Evolutionary conservation across 30 jellyfish, hydroid and myxozoan species (phyloP).

Genomic region (Pseudorhiza aurosa): DNA sequence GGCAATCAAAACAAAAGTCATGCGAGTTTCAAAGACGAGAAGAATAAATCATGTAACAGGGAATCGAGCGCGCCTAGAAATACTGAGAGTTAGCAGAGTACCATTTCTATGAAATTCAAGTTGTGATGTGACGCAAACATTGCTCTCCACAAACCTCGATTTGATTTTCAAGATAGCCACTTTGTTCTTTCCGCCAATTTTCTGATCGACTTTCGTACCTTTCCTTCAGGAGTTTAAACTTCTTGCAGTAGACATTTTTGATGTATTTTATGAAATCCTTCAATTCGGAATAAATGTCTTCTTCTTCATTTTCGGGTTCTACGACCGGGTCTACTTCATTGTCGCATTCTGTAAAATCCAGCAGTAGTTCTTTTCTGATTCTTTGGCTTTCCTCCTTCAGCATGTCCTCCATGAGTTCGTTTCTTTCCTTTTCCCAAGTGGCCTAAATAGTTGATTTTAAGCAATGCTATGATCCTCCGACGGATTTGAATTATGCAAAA

Average conservation of each 20-base stretch:
- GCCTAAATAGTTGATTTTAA: too few relatives aligned
- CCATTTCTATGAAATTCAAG: too few relatives aligned
- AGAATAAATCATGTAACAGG: too few relatives aligned
- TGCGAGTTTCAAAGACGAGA: too few relatives aligned
- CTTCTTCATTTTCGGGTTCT: not conserved
- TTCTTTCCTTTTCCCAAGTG: conserved; percentile 37
- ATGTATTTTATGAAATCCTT: conserved; percentile 26
- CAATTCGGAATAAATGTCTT: conserved; percentile 30
- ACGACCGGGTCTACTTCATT: not conserved
- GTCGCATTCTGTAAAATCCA: conserved; percentile 22
- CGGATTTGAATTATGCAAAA: too few relatives aligned
- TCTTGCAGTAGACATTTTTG: conserved; percentile 33
- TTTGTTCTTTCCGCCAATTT: conserved; percentile 15
- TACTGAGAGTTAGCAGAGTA: too few relatives aligned
- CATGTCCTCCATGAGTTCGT: conserved; percentile 31
- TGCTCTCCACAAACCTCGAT: conserved; percentile 29
- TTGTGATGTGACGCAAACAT: too few relatives aligned
- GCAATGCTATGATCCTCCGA: too few relatives aligned
- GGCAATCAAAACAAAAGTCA: too few relatives aligned
- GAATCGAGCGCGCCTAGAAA: too few relatives aligned
- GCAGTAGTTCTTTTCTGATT: conserved; percentile 43
- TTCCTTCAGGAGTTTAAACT: not conserved
- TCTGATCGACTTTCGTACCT: not conserved
- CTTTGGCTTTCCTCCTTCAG: conserved; percentile 66
- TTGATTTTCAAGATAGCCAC: not conserved